A percentile compares a stretch with the other conserved stretches of the same genome.
Evolutionary conservation across 2,888 invertebrate genomes (phyloP).

Genomic region (Trichopoda pennipes): DNA sequence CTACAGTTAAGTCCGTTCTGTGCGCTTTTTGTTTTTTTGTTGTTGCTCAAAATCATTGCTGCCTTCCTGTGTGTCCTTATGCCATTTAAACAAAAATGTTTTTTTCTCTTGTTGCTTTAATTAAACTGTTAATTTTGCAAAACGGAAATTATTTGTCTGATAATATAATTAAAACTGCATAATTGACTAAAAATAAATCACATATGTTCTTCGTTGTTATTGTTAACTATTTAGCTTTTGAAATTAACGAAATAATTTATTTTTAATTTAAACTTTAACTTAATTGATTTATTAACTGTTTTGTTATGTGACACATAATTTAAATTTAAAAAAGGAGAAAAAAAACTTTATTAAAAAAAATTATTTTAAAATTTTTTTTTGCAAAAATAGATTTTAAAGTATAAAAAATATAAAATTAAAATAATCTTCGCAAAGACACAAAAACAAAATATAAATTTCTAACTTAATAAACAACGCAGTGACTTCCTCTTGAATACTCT

Average conservation of each 20-base stretch:
- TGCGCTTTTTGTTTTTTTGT: background rate
- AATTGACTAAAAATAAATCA: slow-evolving; percentile 40
- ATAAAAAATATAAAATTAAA: too few species aligned
- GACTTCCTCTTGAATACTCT: too few species aligned
- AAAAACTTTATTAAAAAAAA: too few species aligned
- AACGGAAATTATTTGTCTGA: slow-evolving; percentile 68
- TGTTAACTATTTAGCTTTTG: background rate
- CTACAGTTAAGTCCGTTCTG: background rate
- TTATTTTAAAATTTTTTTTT: too few species aligned
- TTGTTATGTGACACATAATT: too few species aligned
- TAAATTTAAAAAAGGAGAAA: too few species aligned
- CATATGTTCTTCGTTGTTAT: background rate
- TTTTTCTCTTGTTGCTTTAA: slow-evolving; percentile 41
- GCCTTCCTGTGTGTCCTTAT: background rate
- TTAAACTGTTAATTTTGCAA: slow-evolving; percentile 59
- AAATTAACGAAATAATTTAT: background rate
- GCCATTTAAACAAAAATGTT: background rate
- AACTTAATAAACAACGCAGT: too few species aligned
- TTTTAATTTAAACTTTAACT: background rate
- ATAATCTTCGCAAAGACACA: too few species aligned
- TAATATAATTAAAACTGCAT: slow-evolving; percentile 58
- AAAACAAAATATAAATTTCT: too few species aligned
- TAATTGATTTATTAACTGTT: too few species aligned
- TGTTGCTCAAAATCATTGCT: background rate
- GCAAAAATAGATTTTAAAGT: too few species aligned